A percentile compares a stretch with the other conserved stretches of the same genome.
Conservation (phyloP, 1,140 invertebrate genomes). For the Globodera ellingtonae region DNA sequence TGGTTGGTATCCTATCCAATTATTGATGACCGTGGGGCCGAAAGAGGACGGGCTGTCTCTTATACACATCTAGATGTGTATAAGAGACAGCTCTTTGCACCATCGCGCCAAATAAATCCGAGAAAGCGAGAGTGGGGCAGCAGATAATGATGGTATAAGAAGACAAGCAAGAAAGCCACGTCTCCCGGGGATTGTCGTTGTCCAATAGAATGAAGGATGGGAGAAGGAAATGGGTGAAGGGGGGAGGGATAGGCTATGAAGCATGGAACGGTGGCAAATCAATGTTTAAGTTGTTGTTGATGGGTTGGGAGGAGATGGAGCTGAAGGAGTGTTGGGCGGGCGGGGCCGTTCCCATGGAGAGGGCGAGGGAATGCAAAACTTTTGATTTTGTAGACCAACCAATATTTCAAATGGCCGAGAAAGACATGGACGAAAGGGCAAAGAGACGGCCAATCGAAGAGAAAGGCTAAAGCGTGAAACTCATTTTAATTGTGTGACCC, state of each 20-base stretch:
- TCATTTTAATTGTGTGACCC: too few species aligned
- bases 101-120: neutral
- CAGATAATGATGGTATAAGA: neutral
- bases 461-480: neutral
- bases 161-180: neutral
- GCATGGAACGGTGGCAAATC: neutral
- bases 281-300: slow-evolving; percentile 1
- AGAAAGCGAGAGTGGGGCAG: neutral
- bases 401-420: neutral
- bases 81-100: too few species aligned
- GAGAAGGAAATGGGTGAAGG: neutral
- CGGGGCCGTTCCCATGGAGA: slow-evolving; percentile 4
- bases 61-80: too few species aligned
- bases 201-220: neutral
- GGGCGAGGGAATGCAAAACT: neutral
- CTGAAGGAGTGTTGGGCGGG: neutral
- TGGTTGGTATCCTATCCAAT: neutral
- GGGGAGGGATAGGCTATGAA: neutral
- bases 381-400: neutral
- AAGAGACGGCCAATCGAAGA: neutral
- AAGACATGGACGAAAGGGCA: neutral
- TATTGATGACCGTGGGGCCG: too few species aligned
- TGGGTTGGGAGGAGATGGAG: neutral
- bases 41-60: too few species aligned
- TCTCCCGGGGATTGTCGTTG: neutral